Evolutionary conservation across 2,888 invertebrate species (phyloP), one percentile per base, ranked within the genome.

Genomic region (Temnothorax rugatulus): DNA sequence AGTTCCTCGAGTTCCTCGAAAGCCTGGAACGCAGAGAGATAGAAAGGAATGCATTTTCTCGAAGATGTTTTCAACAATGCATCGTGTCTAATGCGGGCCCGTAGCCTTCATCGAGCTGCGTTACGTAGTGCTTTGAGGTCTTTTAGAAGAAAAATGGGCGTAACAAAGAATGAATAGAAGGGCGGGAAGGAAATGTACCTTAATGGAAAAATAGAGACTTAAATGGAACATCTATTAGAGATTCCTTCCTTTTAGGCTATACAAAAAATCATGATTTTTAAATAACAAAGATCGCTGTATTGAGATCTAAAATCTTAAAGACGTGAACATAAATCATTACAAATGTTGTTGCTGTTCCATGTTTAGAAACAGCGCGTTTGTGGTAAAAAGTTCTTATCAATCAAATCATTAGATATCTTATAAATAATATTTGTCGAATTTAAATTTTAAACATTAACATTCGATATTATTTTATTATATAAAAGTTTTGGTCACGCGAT

Each of bases 1-100:
- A 98, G 95, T 82, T 98, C 98, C 94, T 99, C 99, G 87, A 99
- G 95, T 93, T 99, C 99, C 94, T 99, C 98, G 93, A 98, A 99
- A 13, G 99, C 99, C 99, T 99, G 96, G 2, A 95, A 95, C 76
- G 68, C 15, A 73, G 18, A 47, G 13, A 59, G 41, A 85, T 47
- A 79, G 44, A 47, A 57, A 73, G 4, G 29, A 73, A 81, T 73
- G 38, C 25, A 73, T 44, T 73, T 66, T 69, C n/a, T 50, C n/a
- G 41, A 69, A 59, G 44, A 29, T 34, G 38, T 82, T 61, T 81
- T 47, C 29, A 73, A 81, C 73, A 73, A 81, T 61, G 47, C 47
- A 47, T 44, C 47, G 59, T 11, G 44, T 81, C 79, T 81, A 73
- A 59, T 50, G 79, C 76, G 25, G 29, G 63, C 52, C 21, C 34